Percentiles rank a stretch among this genome's conserved stretches.
phyloP scores from a whole-genome alignment of 2,797 vertebrate genomes.

The Carapus acus region DNA sequence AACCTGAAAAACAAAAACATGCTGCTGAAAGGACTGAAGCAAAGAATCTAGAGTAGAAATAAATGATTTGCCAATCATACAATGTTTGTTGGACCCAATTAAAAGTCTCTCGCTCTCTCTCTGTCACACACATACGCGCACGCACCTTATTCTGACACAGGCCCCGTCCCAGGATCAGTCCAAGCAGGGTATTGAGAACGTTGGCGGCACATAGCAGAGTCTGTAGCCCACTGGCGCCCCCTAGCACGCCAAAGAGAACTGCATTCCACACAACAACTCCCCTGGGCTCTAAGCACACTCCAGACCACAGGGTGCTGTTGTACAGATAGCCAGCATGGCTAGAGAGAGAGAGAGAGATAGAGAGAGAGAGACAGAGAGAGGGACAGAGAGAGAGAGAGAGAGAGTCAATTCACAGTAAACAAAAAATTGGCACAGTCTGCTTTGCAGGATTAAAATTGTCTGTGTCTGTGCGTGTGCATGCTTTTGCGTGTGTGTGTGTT shows the following conservation, averaged over 20 bases:
- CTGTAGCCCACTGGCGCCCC: slow-evolving; percentile 56
- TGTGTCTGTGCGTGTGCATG: too few relatives aligned
- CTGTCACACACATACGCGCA: too few relatives aligned
- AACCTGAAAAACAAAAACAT: neutral
- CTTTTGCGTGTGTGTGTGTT: too few relatives aligned
- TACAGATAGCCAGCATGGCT: slow-evolving; percentile 61
- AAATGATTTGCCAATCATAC: too few relatives aligned
- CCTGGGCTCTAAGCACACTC: slow-evolving; percentile 61
- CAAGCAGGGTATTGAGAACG: slow-evolving; percentile 38
- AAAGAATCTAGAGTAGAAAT: too few relatives aligned
- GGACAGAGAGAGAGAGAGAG: too few relatives aligned
- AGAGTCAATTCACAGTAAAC: too few relatives aligned
- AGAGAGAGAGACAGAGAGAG: neutral
- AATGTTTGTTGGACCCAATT: too few relatives aligned
- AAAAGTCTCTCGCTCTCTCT: too few relatives aligned
- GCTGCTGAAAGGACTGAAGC: too few relatives aligned
- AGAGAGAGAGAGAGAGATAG: neutral
- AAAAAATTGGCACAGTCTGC: too few relatives aligned
- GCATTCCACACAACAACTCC: slow-evolving; percentile 69
- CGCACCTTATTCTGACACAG: slow-evolving; percentile 31
- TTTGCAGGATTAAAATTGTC: too few relatives aligned
- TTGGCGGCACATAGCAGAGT: slow-evolving; percentile 26
- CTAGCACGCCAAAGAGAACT: slow-evolving; percentile 64
- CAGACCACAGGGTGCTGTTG: slow-evolving; percentile 53
- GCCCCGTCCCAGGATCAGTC: slow-evolving; percentile 40